Evolutionary conservation across 1,140 invertebrate genomes (phyloP), one percentile per base, ranked within the genome.

Genomic region (Phthorimaea operculella): DNA sequence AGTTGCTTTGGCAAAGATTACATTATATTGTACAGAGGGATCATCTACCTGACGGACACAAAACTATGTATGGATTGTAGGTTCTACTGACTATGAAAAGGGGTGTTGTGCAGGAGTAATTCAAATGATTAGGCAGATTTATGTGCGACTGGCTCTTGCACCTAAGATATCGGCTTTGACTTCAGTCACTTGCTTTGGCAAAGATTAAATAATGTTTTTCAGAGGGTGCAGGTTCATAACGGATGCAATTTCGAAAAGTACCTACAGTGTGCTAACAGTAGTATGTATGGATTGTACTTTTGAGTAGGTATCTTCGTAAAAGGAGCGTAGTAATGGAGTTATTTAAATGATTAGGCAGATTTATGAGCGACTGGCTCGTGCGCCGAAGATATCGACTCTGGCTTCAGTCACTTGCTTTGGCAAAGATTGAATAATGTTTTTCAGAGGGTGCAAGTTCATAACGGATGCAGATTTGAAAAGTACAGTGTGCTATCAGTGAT

Each of bases 51-150:
- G n/a, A n/a, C n/a, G n/a, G n/a, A n/a, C n/a, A n/a, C n/a, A n/a
- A n/a, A n/a, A n/a, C n/a, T n/a, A n/a, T n/a, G n/a, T n/a, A n/a
- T n/a, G n/a, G n/a, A n/a, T n/a, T n/a, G n/a, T n/a, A n/a, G n/a
- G n/a, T n/a, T n/a, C n/a, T n/a, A n/a, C n/a, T n/a, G n/a, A n/a
- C n/a, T n/a, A n/a, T n/a, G n/a, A n/a, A n/a, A n/a, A n/a, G n/a
- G 60, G 45, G 55, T 49, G 48, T 60, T 55, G 60, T 36, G 57
- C 51, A 52, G 55, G 53, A 65, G 70, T 72, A 70, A 62, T 63
- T 28, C 21, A 28, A 28, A 28, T 28, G 21, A 6, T 28, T 28
- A 28, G 21, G 63, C 55, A 63, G 70, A 70, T 72, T 72, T 72
- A 72, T 72, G 60, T 57, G 58, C 58, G 58, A 55, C 44, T 33